phyloP scores from a whole-genome alignment of 2,888 invertebrate species.

The Corythucha ciliata region DNA sequence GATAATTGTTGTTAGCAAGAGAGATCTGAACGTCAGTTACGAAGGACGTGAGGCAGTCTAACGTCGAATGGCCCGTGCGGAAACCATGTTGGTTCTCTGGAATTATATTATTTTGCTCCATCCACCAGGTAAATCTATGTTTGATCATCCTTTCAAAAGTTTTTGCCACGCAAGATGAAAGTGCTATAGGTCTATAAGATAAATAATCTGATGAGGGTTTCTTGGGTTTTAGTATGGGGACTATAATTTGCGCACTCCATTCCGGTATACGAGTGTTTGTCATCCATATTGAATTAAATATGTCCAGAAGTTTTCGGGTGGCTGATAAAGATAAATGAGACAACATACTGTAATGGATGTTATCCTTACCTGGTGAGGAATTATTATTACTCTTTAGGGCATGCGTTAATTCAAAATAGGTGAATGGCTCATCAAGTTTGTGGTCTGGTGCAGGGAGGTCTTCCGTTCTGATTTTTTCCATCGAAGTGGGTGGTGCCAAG shows the following conservation, averaged over 20 bases:
- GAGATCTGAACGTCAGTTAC: neutral
- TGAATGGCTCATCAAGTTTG: no score
- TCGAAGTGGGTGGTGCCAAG: no score
- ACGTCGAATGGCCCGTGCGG: slow-evolving; percentile 13
- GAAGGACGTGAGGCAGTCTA: slow-evolving; percentile 12
- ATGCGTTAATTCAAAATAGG: no score
- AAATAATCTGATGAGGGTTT: slow-evolving; percentile 8
- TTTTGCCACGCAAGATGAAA: slow-evolving; percentile 19
- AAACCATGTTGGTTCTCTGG: slow-evolving; percentile 21
- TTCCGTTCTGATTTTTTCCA: no score
- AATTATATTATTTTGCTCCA: slow-evolving; percentile 21
- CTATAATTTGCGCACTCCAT: slow-evolving; percentile 8
- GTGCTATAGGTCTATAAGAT: slow-evolving; percentile 23
- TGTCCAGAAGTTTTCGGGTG: no score
- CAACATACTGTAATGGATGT: no score
- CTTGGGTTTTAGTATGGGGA: slow-evolving; percentile 14
- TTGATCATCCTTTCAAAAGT: slow-evolving; percentile 21
- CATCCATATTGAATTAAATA: no score
- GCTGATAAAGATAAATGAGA: no score
- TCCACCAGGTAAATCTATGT: slow-evolving; percentile 16
- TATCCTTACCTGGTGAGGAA: no score
- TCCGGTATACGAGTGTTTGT: no score
- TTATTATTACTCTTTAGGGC: no score
- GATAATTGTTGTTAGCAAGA: slow-evolving; percentile 12
- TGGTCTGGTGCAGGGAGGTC: no score